Percentiles rank a stretch among this genome's conserved stretches.
phyloP scores from a whole-genome alignment of 2,113 vertebrate genomes.

The Orycteropus afer region DNA sequence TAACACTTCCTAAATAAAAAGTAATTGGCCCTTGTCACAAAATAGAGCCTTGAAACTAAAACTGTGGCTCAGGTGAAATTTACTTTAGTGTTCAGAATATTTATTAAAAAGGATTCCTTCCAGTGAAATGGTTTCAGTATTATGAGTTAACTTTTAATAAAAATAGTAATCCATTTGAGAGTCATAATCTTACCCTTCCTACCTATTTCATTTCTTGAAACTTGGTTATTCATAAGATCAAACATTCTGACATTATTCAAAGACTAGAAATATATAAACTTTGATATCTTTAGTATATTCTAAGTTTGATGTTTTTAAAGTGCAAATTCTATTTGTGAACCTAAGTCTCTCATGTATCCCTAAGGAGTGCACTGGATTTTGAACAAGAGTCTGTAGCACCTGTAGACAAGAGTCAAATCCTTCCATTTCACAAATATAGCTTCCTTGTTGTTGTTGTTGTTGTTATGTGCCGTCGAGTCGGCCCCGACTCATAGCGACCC shows the following conservation, averaged over 20 bases:
- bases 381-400: background rate
- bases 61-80: slow-evolving; percentile 62
- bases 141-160: slow-evolving; percentile 69
- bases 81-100: slow-evolving; percentile 20
- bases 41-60: slow-evolving; percentile 58
- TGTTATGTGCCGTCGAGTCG: too few relatives aligned
- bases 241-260: slow-evolving; percentile 4
- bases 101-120: slow-evolving; percentile 62
- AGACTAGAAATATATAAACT: background rate
- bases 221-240: slow-evolving; percentile 12
- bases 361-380: background rate
- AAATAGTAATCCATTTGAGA: slow-evolving; percentile 55
- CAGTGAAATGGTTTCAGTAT: background rate
- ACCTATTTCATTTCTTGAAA: background rate
- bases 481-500: too few relatives aligned
- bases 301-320: background rate
- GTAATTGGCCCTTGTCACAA: slow-evolving; percentile 60
- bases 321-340: background rate
- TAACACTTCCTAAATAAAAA: background rate
- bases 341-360: background rate
- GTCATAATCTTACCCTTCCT: slow-evolving; percentile 6
- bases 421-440: background rate
- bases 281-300: slow-evolving; percentile 19
- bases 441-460: too few relatives aligned
- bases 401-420: background rate